Evolutionary conservation across 2,797 vertebrate genomes (phyloP), one percentile per base, ranked within the genome.

Genomic region (Acanthornis magna): DNA sequence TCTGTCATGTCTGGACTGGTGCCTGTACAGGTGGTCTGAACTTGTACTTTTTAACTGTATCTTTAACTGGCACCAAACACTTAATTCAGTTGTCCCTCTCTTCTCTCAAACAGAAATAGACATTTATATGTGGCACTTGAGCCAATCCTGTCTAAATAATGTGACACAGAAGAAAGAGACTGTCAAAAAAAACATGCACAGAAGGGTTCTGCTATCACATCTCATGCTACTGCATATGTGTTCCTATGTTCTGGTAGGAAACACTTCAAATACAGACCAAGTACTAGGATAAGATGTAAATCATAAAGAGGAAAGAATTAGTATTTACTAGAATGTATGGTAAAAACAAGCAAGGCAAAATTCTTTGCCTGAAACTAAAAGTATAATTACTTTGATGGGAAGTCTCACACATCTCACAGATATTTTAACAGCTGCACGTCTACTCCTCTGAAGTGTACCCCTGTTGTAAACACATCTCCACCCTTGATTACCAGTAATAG

Each of bases 401-500:
- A 84, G 48, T 53, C 63, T 71, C 26, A 78, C 9, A 67, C 16
- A 14, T 38, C 25, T 85, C 17, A n/a, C 17, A 32, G n/a, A 32
- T 32, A 53, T 19, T 68, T 81, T 45, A 88, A 84, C 30, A 84
- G 26, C 13, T 63, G 57, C 32, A 80, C 0, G 0, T 71, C 29
- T 63, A 6, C 43, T 67, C 10, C 32, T 75, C 86, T 34, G 23
- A 63, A 86, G 84, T 7, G 10, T 11, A 7, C 48, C 17, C 9
- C 26, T 48, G 2, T 22, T 45, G 7, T 30, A 61, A 73, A 63
- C 1, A 1, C 1, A 1, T 9, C n/a, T 79, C 22, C 65, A 66
- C 36, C 22, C 40, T 54, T 48, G n/a, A 79, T 36, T 54, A 63
- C 10, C 55, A 73, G 23, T 16, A 76, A 57, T 21, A 30, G 17